Conservation (phyloP, 1,140 invertebrate species). For the Apocrypta bakeri region DNA sequence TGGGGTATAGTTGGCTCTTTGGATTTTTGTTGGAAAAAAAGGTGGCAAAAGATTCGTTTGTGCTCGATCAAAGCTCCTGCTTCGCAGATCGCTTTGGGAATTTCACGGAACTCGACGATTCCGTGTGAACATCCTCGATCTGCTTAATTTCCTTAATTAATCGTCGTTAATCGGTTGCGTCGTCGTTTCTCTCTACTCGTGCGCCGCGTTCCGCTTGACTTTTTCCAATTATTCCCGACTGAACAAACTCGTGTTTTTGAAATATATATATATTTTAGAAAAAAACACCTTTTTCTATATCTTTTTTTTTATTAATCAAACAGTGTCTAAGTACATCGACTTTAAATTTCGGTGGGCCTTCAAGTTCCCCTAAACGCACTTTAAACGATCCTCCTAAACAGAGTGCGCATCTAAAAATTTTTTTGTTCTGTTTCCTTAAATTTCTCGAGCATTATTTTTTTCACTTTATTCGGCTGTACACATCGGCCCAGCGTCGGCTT, state of each 20-base stretch:
- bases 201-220: neutral
- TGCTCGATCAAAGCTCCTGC: constrained; percentile 38
- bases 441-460: constrained; percentile 26
- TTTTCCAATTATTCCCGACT: neutral
- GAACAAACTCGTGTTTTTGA: constrained; percentile 4
- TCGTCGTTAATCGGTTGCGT: neutral
- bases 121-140: neutral
- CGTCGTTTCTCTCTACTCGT: neutral
- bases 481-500: constrained; percentile 19
- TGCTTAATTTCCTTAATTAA: neutral
- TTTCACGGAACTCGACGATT: constrained; percentile 12
- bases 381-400: constrained; percentile 47
- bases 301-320: constrained; percentile 50
- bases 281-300: constrained; percentile 37
- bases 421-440: constrained; percentile 42
- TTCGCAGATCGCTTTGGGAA: constrained; percentile 27
- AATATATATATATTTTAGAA: neutral
- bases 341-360: constrained; percentile 47
- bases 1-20: neutral
- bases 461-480: constrained; percentile 41
- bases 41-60: constrained; percentile 24
- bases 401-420: constrained; percentile 49
- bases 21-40: neutral
- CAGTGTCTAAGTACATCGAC: constrained; percentile 50
- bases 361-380: constrained; percentile 50